Percentiles rank a stretch among this genome's conserved stretches.
Evolutionary conservation across 2,888 invertebrate genomes (phyloP).

Genomic region (Euplagia quadripunctaria): DNA sequence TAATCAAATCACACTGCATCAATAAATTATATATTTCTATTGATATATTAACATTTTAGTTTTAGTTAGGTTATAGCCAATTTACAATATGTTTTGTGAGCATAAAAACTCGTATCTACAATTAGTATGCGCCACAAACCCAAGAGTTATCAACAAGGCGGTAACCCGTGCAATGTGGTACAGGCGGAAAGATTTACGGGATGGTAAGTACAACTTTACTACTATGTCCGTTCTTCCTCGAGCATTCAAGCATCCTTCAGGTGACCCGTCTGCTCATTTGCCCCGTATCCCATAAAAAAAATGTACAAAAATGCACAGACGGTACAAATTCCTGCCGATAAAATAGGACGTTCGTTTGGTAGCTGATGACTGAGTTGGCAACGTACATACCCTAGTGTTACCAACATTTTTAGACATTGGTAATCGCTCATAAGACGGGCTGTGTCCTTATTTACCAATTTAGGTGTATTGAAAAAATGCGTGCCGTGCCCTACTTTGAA

Average conservation of each 20-base stretch:
- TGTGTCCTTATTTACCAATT: too few species aligned
- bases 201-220: conserved; percentile 56
- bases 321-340: not conserved
- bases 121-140: conserved; percentile 74
- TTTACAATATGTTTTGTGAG: conserved; percentile 71
- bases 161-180: conserved; percentile 73
- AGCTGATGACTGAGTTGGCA: too few species aligned
- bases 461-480: too few species aligned
- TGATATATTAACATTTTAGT: not conserved
- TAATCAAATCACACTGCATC: not conserved
- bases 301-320: too few species aligned
- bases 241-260: too few species aligned
- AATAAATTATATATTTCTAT: conserved; percentile 4
- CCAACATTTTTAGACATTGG: too few species aligned
- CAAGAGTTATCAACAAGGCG: conserved; percentile 76
- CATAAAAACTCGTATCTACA: conserved; percentile 81
- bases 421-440: too few species aligned
- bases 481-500: too few species aligned
- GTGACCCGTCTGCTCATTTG: too few species aligned
- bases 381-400: too few species aligned
- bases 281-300: too few species aligned
- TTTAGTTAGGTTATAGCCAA: conserved; percentile 17
- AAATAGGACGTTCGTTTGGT: not conserved
- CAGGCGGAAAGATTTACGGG: conserved; percentile 62
- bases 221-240: too few species aligned